A percentile compares a stretch with the other conserved stretches of the same genome.
These are phyloP conservation scores for Lampris megalopsis DNA, from an alignment of 2,113 vertebrate genomes.

Conservation along the genomic window DNA sequence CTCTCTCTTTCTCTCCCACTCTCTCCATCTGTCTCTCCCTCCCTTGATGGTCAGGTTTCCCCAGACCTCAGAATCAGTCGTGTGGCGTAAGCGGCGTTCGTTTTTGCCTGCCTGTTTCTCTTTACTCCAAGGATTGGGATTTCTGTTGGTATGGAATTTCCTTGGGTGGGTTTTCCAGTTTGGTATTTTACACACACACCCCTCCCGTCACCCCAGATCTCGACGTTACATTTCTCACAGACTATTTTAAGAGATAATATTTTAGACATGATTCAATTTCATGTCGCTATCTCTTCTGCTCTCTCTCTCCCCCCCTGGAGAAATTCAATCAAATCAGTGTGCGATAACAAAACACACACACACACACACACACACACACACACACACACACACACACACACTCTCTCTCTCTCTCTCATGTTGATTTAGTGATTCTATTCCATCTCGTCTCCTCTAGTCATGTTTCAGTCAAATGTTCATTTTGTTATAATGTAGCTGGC, in stretches of 20 bases:
- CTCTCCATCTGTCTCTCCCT: no score
- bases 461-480: conserved; percentile 62
- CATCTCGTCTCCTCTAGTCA: conserved; percentile 67
- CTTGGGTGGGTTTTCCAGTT: no score
- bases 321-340: conserved; percentile 44
- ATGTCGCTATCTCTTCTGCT: conserved; percentile 12
- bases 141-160: no score
- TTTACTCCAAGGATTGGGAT: no score
- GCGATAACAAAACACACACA: conserved; percentile 31
- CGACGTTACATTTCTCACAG: conserved; percentile 47
- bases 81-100: no score
- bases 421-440: conserved; percentile 68
- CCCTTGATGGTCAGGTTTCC: no score
- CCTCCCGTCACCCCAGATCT: background rate
- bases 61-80: no score
- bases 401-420: conserved; percentile 6
- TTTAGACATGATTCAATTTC: conserved; percentile 52
- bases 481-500: conserved; percentile 54
- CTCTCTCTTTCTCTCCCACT: no score
- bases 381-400: background rate
- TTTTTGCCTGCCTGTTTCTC: no score
- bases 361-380: background rate
- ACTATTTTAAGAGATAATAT: conserved; percentile 27
- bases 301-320: conserved; percentile 28
- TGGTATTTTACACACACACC: no score